Evolutionary conservation across 2,888 invertebrate species (phyloP).

Genomic region (Pseudeuparius sepicola): DNA sequence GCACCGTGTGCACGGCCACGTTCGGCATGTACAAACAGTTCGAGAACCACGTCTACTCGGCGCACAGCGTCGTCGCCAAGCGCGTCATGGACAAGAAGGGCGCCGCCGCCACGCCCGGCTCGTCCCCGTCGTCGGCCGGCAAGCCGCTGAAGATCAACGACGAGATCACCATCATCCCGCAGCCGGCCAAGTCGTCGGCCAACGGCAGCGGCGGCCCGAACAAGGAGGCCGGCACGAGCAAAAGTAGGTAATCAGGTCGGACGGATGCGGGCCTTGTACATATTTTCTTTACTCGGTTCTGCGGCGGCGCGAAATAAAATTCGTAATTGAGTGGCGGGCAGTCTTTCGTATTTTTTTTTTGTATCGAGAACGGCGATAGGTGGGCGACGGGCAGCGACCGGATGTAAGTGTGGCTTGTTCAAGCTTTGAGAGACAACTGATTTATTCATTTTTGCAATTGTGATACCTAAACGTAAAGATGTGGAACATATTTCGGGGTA

Average conservation of each 20-base stretch:
- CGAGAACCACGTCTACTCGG: constrained; percentile 88
- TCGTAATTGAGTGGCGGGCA: too few species aligned
- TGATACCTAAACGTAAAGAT: too few species aligned
- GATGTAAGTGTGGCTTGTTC: too few species aligned
- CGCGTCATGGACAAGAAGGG: constrained; percentile 43
- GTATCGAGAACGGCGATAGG: too few species aligned
- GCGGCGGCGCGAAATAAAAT: too few species aligned
- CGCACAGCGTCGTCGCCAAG: constrained; percentile 83
- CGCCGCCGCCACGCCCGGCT: background rate
- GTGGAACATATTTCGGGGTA: too few species aligned
- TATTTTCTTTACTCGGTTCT: too few species aligned
- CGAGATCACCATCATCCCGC: constrained; percentile 83
- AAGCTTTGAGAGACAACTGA: too few species aligned
- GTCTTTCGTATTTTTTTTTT: too few species aligned
- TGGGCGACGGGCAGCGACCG: too few species aligned
- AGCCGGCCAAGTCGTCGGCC: constrained; percentile 49
- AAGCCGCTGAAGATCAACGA: constrained; percentile 76
- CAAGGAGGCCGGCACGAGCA: constrained; percentile 32
- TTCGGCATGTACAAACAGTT: constrained; percentile 94
- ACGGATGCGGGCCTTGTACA: too few species aligned
- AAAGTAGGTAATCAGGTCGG: constrained; percentile 37
- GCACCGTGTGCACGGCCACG: constrained; percentile 89
- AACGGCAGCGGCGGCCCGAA: constrained; percentile 26
- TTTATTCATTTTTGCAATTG: too few species aligned
- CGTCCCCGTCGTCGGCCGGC: background rate